These are phyloP conservation scores for Hemicentrotus pulcherrimus DNA, from an alignment of 35 echinoderm and acorn worm species.

Conservation along the genomic window DNA sequence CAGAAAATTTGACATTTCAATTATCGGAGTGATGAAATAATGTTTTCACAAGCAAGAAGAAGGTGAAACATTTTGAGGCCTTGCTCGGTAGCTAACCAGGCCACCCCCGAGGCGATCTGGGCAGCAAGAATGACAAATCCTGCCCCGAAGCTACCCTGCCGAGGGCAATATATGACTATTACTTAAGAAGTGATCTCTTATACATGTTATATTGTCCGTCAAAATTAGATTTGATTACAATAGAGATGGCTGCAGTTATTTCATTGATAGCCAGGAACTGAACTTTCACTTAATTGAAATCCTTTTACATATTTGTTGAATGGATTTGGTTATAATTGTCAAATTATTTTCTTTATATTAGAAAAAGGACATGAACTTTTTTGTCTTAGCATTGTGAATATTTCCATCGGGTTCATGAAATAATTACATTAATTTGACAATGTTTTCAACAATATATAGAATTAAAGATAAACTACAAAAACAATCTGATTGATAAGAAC, in stretches of 20 bases:
- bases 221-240: constrained; percentile 6
- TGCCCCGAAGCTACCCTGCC: neutral
- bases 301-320: neutral
- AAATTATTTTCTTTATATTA: neutral
- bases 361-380: neutral
- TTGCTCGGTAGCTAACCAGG: neutral
- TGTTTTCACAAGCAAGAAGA: constrained; percentile 24
- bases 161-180: constrained; percentile 16
- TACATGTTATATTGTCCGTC: constrained; percentile 6
- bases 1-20: constrained; percentile 38
- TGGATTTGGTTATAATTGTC: neutral
- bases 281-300: neutral
- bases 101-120: neutral
- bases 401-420: neutral
- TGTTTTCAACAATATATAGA: too few relatives aligned
- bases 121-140: neutral
- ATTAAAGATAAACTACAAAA: neutral
- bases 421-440: too few relatives aligned
- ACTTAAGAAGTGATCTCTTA: constrained; percentile 18
- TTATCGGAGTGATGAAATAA: constrained; percentile 46
- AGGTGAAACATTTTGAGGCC: neutral
- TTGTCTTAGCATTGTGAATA: neutral
- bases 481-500: neutral
- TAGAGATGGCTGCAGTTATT: neutral
- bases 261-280: neutral